Percentiles rank a stretch among this genome's conserved stretches.
phyloP scores from a whole-genome alignment of 23 tunicate species.

The Trididemnum nubilum region DNA sequence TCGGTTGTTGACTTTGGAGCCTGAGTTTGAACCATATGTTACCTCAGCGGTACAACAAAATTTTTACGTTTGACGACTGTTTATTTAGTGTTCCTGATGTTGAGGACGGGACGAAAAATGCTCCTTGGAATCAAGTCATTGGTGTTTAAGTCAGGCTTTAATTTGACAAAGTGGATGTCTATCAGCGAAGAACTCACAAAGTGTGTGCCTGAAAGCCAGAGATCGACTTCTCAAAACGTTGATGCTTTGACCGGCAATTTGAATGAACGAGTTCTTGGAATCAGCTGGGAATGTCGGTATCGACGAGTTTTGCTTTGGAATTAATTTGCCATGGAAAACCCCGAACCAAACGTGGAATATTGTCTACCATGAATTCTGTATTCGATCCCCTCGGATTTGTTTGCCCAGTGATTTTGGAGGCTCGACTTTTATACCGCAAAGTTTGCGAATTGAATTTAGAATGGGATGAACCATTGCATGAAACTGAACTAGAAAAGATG shows the following conservation, averaged over 20 bases:
- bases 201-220: neutral
- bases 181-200: neutral
- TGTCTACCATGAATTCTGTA: constrained; percentile 6
- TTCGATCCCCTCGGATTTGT: constrained; percentile 17
- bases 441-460: neutral
- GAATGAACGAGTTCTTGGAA: constrained; percentile 42
- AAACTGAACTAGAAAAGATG: neutral
- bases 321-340: constrained; percentile 5
- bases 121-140: neutral
- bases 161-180: constrained; percentile 7
- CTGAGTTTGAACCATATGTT: constrained; percentile 25
- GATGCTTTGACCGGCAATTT: neutral
- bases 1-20: constrained; percentile 17
- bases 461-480: constrained; percentile 4
- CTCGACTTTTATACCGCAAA: neutral
- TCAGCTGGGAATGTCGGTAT: constrained; percentile 8
- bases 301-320: constrained; percentile 9
- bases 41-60: constrained; percentile 4
- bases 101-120: neutral
- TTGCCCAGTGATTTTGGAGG: constrained; percentile 3
- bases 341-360: constrained; percentile 24
- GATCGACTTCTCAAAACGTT: neutral
- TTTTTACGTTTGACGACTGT: constrained; percentile 50
- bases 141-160: neutral
- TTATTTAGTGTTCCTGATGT: neutral